phyloP scores from a whole-genome alignment of 2,797 vertebrate species.

The Balearica regulorum region DNA sequence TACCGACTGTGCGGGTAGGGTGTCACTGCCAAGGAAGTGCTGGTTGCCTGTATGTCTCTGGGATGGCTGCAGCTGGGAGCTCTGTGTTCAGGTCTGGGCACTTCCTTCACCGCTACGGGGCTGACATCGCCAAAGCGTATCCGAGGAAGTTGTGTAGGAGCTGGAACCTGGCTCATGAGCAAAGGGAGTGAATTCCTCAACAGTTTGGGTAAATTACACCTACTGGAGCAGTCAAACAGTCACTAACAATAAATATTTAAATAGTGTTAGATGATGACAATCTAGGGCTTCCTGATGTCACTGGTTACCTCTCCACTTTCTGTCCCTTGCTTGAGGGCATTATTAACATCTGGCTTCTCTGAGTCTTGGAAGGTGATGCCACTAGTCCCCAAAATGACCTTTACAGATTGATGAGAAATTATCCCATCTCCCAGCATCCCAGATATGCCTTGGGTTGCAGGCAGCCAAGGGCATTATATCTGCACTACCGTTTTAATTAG shows the following conservation, averaged over 20 bases:
- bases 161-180: not conserved
- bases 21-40: not conserved
- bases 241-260: not conserved
- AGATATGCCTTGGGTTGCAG: not conserved
- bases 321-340: not conserved
- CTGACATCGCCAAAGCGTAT: not conserved
- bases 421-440: not conserved
- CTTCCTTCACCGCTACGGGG: not conserved
- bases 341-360: not conserved
- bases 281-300: not conserved
- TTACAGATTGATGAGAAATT: not conserved
- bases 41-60: accelerated
- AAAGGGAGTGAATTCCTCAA: not conserved
- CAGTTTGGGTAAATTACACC: not conserved
- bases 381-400: not conserved
- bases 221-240: not conserved
- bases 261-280: not conserved
- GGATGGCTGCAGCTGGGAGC: not conserved
- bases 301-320: not conserved
- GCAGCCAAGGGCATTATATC: not conserved
- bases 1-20: accelerated
- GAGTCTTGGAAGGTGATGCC: not conserved
- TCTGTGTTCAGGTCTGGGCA: not conserved
- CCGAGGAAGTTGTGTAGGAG: not conserved
- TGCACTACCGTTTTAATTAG: not conserved